Conservation (phyloP, 2,888 invertebrate species). For the Synanthedon myopaeformis region DNA sequence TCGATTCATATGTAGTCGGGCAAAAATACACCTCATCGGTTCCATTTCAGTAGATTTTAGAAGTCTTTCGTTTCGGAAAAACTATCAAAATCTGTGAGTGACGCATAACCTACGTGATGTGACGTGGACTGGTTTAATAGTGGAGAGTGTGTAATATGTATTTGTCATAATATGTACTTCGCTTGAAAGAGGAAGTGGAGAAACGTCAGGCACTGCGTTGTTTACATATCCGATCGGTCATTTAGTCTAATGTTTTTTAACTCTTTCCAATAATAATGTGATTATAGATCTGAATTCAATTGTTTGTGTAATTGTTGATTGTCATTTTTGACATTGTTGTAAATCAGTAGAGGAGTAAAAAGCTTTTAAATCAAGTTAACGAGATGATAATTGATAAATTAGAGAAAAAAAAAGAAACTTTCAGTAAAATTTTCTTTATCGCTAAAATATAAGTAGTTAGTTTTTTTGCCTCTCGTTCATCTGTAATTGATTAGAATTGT, state of each 20-base stretch:
- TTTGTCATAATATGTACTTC: not conserved
- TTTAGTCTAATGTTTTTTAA: constrained; percentile 30
- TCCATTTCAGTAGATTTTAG: constrained; percentile 55
- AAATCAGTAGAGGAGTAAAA: constrained; percentile 1
- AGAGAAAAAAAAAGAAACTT: not conserved
- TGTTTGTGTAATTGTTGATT: not conserved
- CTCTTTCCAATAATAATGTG: constrained; percentile 20
- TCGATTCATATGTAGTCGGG: constrained; percentile 62
- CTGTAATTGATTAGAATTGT: not conserved
- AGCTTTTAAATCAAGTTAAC: not conserved
- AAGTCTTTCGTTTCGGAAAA: constrained; percentile 65
- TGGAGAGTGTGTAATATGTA: not conserved
- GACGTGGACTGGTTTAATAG: not conserved
- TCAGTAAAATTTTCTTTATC: too few species aligned
- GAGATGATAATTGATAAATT: not conserved
- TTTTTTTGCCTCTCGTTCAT: too few species aligned
- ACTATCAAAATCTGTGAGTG: constrained; percentile 58
- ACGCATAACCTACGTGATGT: not conserved
- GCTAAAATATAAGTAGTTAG: too few species aligned
- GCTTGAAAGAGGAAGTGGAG: not conserved
- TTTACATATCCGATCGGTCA: constrained; percentile 45
- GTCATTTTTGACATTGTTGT: constrained; percentile 2
- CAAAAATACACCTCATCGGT: constrained; percentile 49
- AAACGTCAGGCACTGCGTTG: constrained; percentile 5
- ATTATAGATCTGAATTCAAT: constrained; percentile 44